Conservation (phyloP, 2,113 vertebrate genomes). For the Tinamus guttatus region DNA sequence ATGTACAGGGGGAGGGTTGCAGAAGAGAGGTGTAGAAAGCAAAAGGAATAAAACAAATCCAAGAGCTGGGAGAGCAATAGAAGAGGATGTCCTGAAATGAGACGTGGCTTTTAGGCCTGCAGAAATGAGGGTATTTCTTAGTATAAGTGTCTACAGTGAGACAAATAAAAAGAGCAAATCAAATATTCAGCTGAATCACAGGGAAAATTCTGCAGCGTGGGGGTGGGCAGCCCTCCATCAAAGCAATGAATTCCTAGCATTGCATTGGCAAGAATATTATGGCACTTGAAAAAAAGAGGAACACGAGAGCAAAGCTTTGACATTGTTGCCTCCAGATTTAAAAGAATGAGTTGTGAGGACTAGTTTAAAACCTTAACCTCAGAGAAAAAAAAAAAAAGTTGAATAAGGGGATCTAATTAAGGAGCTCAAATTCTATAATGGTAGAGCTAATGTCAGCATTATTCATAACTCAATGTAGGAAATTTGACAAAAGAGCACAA, state of each 20-base stretch:
- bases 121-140: background rate
- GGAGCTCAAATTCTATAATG: slow-evolving; percentile 52
- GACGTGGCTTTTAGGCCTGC: background rate
- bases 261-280: background rate
- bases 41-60: background rate
- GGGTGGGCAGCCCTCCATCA: background rate
- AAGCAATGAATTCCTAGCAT: background rate
- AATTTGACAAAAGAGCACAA: slow-evolving; percentile 67
- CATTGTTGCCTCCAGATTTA: slow-evolving; percentile 21
- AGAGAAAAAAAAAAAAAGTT: background rate
- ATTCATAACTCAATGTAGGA: slow-evolving; percentile 55
- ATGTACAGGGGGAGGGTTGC: background rate
- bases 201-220: background rate
- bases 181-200: background rate
- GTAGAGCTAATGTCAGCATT: slow-evolving; percentile 70
- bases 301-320: background rate
- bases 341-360: background rate
- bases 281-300: background rate
- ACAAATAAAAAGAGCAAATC: background rate
- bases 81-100: background rate
- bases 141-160: background rate
- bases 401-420: slow-evolving; percentile 65
- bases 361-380: slow-evolving; percentile 47
- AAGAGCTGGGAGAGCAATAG: background rate
- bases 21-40: background rate